Evolutionary conservation across 2,113 vertebrate species (phyloP).

Genomic region (Cyprichromis sp.): DNA sequence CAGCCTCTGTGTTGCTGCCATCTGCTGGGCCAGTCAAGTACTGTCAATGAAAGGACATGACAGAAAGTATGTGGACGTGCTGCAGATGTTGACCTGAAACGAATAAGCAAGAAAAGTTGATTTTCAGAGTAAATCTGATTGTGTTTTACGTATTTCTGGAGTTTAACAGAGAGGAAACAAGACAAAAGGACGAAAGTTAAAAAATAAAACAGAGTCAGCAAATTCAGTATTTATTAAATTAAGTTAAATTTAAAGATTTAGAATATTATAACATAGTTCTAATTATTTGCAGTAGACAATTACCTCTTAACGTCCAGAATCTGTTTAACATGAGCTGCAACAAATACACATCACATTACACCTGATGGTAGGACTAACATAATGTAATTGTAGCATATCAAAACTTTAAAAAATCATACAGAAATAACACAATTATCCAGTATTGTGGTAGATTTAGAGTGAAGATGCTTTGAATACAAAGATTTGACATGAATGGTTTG

Average conservation of each 20-base stretch:
- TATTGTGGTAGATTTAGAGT: background rate
- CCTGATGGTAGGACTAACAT: background rate
- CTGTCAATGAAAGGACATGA: background rate
- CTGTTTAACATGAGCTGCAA: background rate
- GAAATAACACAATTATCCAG: background rate
- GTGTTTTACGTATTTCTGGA: background rate
- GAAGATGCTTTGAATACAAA: background rate
- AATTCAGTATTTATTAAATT: background rate
- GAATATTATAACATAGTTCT: background rate
- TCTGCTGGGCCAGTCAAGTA: background rate
- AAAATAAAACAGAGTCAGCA: background rate
- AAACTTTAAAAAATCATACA: background rate
- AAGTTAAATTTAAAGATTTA: background rate
- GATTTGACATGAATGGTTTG: background rate
- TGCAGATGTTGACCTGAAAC: background rate
- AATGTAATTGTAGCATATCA: background rate
- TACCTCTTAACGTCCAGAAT: background rate
- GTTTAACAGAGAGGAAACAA: background rate
- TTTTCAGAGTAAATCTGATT: background rate
- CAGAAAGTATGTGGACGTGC: background rate
- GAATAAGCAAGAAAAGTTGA: background rate
- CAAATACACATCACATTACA: background rate
- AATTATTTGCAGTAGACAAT: background rate
- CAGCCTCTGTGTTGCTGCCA: background rate
- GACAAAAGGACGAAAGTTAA: background rate